A percentile compares a stretch with the other conserved stretches of the same genome.
Evolutionary conservation across 2,888 invertebrate genomes (phyloP).

Genomic region (Caenorhabditis macrosperma): DNA sequence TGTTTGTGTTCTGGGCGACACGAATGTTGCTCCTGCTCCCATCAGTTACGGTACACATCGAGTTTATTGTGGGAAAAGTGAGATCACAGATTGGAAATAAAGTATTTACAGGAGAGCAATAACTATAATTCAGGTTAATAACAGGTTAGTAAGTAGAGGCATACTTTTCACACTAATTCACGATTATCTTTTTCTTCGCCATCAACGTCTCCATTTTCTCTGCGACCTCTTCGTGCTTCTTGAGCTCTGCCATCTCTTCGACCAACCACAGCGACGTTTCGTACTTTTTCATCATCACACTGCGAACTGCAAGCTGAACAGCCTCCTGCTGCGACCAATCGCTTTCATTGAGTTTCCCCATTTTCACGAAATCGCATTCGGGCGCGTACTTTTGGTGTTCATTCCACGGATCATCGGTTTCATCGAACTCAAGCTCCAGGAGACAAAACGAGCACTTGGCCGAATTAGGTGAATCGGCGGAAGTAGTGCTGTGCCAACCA

Average conservation of each 20-base stretch:
- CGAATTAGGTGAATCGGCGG: not conserved
- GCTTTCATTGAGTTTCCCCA: conserved; percentile 47
- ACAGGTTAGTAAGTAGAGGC: too few relatives aligned
- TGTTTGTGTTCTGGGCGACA: not conserved
- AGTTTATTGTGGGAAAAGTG: too few relatives aligned
- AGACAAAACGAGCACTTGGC: conserved; percentile 56
- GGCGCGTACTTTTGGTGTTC: conserved; percentile 48
- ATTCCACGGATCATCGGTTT: conserved; percentile 53
- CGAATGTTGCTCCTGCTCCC: too few relatives aligned
- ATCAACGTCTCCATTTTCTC: conserved; percentile 3
- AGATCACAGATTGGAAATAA: too few relatives aligned
- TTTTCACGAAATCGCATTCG: conserved; percentile 50
- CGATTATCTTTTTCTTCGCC: not conserved
- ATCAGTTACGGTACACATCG: too few relatives aligned
- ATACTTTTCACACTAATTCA: too few relatives aligned
- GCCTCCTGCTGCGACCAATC: conserved; percentile 46
- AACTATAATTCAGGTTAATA: too few relatives aligned
- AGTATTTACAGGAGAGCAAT: too few relatives aligned
- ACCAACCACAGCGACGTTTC: not conserved
- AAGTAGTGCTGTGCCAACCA: conserved; percentile 30
- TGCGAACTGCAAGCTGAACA: conserved; percentile 8
- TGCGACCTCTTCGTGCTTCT: not conserved
- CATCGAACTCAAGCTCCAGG: conserved; percentile 39
- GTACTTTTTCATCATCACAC: conserved; percentile 2
- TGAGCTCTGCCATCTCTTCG: not conserved